Conservation (phyloP, 2,113 vertebrate species). For the Arizona elegans region DNA sequence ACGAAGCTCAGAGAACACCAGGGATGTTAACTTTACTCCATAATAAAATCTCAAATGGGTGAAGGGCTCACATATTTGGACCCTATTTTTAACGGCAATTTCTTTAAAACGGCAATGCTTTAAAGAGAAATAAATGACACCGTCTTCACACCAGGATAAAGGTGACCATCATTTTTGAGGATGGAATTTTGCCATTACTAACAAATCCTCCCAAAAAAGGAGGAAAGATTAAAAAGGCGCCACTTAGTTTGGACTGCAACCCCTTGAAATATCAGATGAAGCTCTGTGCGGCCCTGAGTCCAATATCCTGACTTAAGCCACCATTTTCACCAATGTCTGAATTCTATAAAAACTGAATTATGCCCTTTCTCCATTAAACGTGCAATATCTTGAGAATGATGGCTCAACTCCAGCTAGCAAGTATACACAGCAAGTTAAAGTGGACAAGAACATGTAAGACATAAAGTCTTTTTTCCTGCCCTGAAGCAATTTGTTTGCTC, state of each 20-base stretch:
- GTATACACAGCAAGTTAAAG: neutral
- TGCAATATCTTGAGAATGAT: neutral
- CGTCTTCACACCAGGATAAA: neutral
- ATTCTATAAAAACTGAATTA: neutral
- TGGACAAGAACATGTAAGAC: neutral
- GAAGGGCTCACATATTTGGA: neutral
- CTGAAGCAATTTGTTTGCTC: neutral
- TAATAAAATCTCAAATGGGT: neutral
- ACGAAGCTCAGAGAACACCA: neutral
- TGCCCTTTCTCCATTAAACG: neutral
- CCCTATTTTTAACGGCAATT: neutral
- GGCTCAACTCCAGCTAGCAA: neutral
- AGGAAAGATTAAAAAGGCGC: neutral
- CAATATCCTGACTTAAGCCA: neutral
- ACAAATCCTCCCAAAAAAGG: neutral
- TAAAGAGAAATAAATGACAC: neutral
- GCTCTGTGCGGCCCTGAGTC: neutral
- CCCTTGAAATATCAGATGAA: neutral
- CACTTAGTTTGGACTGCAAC: neutral
- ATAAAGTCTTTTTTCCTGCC: neutral
- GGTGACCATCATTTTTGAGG: neutral
- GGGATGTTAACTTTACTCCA: neutral
- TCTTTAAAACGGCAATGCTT: neutral
- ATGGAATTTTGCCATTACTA: neutral
- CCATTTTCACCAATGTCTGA: neutral